phyloP scores from a whole-genome alignment of 2,888 invertebrate species.

The Heterodera filipjevi region DNA sequence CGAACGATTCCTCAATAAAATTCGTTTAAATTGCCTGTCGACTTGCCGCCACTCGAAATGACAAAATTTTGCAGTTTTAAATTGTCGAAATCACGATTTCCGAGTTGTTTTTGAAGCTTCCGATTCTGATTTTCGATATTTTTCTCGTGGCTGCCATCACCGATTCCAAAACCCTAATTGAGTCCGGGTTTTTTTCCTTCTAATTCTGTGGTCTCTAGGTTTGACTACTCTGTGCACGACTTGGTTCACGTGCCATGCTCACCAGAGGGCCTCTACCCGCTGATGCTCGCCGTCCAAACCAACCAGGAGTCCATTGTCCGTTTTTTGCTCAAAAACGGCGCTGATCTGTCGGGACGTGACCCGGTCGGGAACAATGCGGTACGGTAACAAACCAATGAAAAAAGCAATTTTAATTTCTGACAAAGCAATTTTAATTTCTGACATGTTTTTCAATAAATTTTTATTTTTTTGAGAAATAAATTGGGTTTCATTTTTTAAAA shows the following conservation, averaged over 20 bases:
- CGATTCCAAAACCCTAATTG: too few species aligned
- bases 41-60: too few species aligned
- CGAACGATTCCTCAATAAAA: too few species aligned
- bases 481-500: too few species aligned
- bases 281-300: conserved; percentile 57
- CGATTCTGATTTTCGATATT: too few species aligned
- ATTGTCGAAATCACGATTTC: conserved; percentile 26
- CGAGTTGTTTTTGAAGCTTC: too few species aligned
- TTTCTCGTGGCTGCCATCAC: too few species aligned
- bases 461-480: not conserved
- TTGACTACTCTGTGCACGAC: not conserved
- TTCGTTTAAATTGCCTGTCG: too few species aligned
- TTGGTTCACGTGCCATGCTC: conserved; percentile 45
- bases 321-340: conserved; percentile 70
- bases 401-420: too few species aligned
- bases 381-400: not conserved
- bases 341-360: conserved; percentile 80
- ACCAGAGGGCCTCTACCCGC: conserved; percentile 56
- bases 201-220: too few species aligned
- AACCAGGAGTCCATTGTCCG: conserved; percentile 53
- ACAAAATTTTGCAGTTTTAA: conserved; percentile 38
- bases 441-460: not conserved
- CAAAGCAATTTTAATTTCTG: not conserved
- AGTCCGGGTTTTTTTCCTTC: too few species aligned
- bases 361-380: conserved; percentile 91